These are phyloP conservation scores for Drosophila sordidula DNA, from an alignment of 2,888 invertebrate genomes.

Conservation along the genomic window DNA sequence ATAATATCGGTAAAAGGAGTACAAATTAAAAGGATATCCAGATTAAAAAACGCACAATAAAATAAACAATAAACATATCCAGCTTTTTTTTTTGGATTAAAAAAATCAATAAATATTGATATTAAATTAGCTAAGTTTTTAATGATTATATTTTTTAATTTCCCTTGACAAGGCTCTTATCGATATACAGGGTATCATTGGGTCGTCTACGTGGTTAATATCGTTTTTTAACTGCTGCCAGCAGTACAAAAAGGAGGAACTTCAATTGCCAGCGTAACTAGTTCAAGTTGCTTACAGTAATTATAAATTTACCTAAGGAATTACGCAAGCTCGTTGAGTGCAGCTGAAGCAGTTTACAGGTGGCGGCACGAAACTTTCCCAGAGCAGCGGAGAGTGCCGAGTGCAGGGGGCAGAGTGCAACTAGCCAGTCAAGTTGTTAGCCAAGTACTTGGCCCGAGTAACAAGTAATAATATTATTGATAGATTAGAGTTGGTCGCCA, in stretches of 20 bases:
- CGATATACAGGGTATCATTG: neutral
- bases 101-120: neutral
- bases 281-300: constrained; percentile 80
- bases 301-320: constrained; percentile 80
- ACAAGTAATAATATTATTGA: constrained; percentile 76
- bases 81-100: neutral
- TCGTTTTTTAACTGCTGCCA: constrained; percentile 22
- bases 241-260: constrained; percentile 37
- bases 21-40: no score
- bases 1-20: neutral
- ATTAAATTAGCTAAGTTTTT: neutral
- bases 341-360: constrained; percentile 44
- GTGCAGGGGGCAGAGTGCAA: constrained; percentile 14
- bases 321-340: constrained; percentile 68
- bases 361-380: constrained; percentile 36
- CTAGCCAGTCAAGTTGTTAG: constrained; percentile 43
- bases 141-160: no score
- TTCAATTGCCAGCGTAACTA: constrained; percentile 66
- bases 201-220: neutral
- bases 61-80: no score
- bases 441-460: constrained; percentile 41
- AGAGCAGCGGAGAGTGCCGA: constrained; percentile 5
- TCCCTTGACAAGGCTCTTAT: neutral
- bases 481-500: constrained; percentile 66
- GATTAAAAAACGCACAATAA: no score